Percentiles rank a stretch among this genome's conserved stretches.
These are phyloP conservation scores for Vultur gryphus DNA, from an alignment of 2,797 vertebrate genomes.

Conservation along the genomic window DNA sequence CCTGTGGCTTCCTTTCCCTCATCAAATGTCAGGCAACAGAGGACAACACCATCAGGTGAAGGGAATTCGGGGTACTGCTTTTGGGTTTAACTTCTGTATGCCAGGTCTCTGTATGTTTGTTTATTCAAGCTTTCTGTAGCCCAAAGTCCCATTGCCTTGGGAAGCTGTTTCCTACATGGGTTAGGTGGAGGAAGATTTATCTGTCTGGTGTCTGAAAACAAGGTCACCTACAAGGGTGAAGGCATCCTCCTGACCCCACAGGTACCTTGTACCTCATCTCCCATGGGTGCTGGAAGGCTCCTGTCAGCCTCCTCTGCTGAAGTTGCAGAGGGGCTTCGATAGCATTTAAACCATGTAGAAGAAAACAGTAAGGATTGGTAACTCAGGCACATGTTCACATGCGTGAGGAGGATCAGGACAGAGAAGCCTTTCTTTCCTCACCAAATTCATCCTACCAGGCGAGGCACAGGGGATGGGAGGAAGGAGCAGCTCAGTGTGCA, in stretches of 20 bases:
- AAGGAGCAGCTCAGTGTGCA: neutral
- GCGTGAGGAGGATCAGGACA: neutral
- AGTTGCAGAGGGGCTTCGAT: neutral
- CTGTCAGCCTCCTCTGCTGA: neutral
- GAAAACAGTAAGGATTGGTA: neutral
- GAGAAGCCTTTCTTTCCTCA: neutral
- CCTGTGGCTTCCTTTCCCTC: neutral
- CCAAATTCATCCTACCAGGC: neutral
- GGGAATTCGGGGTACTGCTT: neutral
- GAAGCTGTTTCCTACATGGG: neutral
- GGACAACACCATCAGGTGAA: neutral
- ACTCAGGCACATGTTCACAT: neutral
- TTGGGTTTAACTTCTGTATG: neutral
- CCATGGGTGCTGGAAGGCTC: neutral
- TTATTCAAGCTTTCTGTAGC: neutral
- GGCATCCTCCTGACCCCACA: neutral
- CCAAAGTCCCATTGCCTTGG: neutral
- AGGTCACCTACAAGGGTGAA: neutral
- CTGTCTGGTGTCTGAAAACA: neutral
- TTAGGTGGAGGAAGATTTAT: neutral
- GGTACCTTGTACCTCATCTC: neutral
- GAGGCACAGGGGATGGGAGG: neutral
- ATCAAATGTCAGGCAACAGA: neutral
- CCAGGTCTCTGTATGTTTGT: neutral
- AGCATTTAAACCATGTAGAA: neutral